These are phyloP conservation scores for Porites cylindrica DNA, from an alignment of 92 coral and sea anemone genomes.

Conservation along the genomic window DNA sequence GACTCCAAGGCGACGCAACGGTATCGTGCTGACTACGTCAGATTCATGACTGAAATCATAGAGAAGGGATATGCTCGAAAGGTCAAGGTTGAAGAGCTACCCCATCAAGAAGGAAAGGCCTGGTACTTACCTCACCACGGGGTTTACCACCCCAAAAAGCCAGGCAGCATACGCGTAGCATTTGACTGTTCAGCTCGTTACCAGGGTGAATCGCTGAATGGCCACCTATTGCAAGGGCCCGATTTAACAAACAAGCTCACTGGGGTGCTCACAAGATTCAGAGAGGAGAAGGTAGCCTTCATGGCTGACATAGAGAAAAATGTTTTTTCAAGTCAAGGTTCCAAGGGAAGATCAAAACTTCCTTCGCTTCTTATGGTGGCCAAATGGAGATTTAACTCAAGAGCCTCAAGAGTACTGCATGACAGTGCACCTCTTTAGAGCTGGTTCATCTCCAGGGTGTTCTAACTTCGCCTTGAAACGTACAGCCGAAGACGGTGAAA, in stretches of 20 bases:
- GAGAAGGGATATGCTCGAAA: conserved; percentile 34
- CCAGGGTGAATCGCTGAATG: conserved; percentile 27
- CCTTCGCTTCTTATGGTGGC: conserved; percentile 52
- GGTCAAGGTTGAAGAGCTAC: not conserved
- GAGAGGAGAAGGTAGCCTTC: conserved; percentile 13
- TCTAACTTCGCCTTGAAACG: conserved; percentile 24
- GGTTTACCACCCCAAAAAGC: conserved; percentile 29
- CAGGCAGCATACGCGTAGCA: not conserved
- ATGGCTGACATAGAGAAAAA: conserved; percentile 39
- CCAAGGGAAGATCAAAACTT: not conserved
- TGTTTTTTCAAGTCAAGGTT: conserved; percentile 36
- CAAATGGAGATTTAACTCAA: conserved; percentile 24
- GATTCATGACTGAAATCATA: conserved; percentile 17
- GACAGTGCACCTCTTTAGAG: conserved; percentile 34
- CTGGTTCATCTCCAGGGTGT: conserved; percentile 40
- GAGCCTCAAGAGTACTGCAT: conserved; percentile 24
- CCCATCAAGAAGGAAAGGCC: too few relatives aligned
- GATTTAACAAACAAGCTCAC: conserved; percentile 25
- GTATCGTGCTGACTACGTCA: not conserved
- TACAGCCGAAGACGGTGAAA: conserved; percentile 18
- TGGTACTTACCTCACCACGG: conserved; percentile 45
- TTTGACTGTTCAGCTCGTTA: conserved; percentile 10
- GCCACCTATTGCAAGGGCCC: conserved; percentile 32
- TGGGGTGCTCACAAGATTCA: conserved; percentile 31
- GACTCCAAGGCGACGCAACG: not conserved